Conservation (phyloP, 2,888 invertebrate species). For the Plagodis pulveraria region DNA sequence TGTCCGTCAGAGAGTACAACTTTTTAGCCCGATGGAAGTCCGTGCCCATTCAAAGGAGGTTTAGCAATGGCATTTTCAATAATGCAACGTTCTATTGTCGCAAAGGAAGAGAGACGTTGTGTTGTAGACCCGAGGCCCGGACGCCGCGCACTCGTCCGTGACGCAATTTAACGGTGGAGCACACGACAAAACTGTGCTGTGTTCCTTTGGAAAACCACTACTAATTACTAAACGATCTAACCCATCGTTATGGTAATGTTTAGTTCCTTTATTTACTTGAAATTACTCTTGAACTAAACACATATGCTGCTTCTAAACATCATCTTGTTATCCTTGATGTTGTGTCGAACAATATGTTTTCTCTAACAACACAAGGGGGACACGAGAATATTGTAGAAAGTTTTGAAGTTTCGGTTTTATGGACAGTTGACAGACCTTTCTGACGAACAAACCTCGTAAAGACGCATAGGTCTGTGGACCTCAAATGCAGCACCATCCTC, state of each 20-base stretch:
- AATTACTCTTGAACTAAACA: slow-evolving; percentile 22
- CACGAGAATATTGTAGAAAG: no score
- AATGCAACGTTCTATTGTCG: slow-evolving; percentile 61
- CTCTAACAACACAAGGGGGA: no score
- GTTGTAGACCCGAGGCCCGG: slow-evolving; percentile 55
- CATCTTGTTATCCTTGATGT: no score
- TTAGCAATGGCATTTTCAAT: slow-evolving; percentile 52
- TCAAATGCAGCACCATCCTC: no score
- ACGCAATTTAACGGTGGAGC: slow-evolving; percentile 68
- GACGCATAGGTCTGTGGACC: no score
- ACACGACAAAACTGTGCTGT: slow-evolving; percentile 60
- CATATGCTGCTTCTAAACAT: slow-evolving; percentile 13
- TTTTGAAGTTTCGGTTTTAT: no score
- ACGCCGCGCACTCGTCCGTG: slow-evolving; percentile 57
- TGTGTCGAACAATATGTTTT: no score
- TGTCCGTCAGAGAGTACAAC: neutral
- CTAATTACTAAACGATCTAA: slow-evolving; percentile 43
- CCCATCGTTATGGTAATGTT: slow-evolving; percentile 37
- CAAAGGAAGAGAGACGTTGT: slow-evolving; percentile 59
- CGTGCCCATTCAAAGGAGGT: slow-evolving; percentile 35
- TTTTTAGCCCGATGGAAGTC: slow-evolving; percentile 26
- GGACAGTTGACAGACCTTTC: no score
- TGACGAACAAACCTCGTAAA: no score
- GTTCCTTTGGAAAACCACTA: slow-evolving; percentile 45
- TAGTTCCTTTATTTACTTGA: slow-evolving; percentile 28